These are phyloP conservation scores for Micrastur ruficollis DNA, from an alignment of 2,797 vertebrate species.

Conservation along the genomic window DNA sequence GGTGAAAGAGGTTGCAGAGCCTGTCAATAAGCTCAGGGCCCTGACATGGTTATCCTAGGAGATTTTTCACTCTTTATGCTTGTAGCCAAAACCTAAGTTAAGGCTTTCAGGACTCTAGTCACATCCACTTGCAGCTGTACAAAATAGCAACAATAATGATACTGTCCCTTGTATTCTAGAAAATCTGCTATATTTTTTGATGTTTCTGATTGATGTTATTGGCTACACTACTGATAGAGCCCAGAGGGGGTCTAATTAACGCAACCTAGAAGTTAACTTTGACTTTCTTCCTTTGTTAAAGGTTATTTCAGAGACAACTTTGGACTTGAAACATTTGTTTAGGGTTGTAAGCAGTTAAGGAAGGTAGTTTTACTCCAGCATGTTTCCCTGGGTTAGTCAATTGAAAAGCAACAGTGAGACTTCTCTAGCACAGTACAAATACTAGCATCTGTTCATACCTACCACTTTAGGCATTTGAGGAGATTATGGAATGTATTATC, in stretches of 20 bases:
- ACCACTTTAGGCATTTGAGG: neutral
- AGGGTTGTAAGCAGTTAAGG: neutral
- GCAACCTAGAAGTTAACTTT: neutral
- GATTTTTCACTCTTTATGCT: neutral
- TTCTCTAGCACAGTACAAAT: neutral
- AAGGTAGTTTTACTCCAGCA: neutral
- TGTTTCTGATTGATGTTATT: neutral
- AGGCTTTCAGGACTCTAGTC: neutral
- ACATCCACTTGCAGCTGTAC: neutral
- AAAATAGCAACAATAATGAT: neutral
- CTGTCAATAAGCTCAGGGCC: neutral
- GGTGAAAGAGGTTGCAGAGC: neutral
- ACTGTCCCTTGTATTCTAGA: neutral
- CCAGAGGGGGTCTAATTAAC: neutral
- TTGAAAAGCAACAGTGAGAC: neutral
- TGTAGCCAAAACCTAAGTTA: neutral
- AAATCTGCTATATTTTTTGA: neutral
- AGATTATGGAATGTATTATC: neutral
- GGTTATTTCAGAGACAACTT: neutral
- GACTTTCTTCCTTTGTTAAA: neutral
- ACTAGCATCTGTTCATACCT: neutral
- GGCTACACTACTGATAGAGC: neutral
- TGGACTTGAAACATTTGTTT: neutral
- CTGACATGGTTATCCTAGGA: neutral
- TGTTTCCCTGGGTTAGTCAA: neutral